These are phyloP conservation scores for Urophycis tenuis DNA, from an alignment of 2,797 vertebrate species.

Conservation along the genomic window DNA sequence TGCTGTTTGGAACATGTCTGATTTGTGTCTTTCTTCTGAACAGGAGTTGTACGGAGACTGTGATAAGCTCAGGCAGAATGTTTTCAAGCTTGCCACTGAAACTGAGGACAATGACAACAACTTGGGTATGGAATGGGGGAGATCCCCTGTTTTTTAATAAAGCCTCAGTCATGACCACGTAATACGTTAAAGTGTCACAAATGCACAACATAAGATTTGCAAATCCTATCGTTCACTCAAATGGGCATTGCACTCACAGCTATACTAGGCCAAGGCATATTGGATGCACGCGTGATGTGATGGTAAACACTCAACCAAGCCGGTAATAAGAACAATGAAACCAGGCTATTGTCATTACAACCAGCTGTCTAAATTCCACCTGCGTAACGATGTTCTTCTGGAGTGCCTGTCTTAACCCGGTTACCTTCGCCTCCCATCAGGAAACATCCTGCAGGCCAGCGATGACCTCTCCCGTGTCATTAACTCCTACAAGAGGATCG, in stretches of 20 bases:
- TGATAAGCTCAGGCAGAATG: constrained; percentile 80
- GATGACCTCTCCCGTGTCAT: constrained; percentile 89
- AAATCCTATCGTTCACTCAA: neutral
- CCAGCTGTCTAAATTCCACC: no score
- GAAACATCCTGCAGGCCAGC: constrained; percentile 89
- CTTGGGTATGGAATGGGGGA: constrained; percentile 71
- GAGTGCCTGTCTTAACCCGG: constrained; percentile 13
- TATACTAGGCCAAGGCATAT: neutral
- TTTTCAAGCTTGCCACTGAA: constrained; percentile 88
- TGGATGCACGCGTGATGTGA: neutral
- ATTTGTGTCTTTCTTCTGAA: constrained; percentile 16
- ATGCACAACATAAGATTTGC: neutral
- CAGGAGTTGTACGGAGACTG: constrained; percentile 88
- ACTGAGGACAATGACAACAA: constrained; percentile 87
- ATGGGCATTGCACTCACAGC: neutral
- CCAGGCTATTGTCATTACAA: neutral
- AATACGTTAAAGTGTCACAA: neutral
- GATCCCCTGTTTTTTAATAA: neutral
- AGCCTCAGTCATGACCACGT: neutral
- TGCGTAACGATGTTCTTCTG: neutral
- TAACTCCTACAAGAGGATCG: constrained; percentile 80
- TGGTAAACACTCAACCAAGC: neutral
- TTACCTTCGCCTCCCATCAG: constrained; percentile 58
- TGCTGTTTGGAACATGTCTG: constrained; percentile 1
- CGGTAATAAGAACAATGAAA: neutral